Conservation (phyloP, 2,797 vertebrate genomes). For the Falco peregrinus region DNA sequence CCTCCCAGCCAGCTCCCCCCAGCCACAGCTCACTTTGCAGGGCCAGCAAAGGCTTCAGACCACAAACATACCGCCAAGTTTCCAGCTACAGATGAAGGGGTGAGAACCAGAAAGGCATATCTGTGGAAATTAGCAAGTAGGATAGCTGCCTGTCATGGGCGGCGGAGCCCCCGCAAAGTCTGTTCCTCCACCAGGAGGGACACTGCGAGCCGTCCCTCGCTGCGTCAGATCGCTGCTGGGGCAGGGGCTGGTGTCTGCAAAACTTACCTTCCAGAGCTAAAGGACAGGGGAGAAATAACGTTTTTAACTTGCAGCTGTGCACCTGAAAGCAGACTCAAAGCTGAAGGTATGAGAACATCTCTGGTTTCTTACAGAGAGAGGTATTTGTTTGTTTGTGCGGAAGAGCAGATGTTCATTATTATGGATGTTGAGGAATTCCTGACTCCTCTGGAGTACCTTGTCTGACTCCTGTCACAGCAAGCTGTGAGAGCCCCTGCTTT, state of each 20-base stretch:
- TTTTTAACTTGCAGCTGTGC: background rate
- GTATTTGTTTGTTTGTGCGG: background rate
- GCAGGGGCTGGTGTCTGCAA: background rate
- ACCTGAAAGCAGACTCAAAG: background rate
- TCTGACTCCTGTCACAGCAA: constrained; percentile 38
- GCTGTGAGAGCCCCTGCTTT: background rate
- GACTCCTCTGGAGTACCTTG: background rate
- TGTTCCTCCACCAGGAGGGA: background rate
- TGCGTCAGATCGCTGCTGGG: background rate
- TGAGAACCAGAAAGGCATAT: background rate
- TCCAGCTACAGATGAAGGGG: background rate
- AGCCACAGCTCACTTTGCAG: background rate
- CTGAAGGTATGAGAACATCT: background rate
- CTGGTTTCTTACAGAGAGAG: background rate
- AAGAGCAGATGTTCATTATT: constrained; percentile 34
- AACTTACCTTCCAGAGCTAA: background rate
- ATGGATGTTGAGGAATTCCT: constrained; percentile 4
- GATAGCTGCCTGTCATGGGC: background rate
- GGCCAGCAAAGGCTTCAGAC: background rate
- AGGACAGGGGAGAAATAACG: background rate
- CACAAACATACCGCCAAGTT: background rate
- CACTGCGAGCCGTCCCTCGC: accelerated
- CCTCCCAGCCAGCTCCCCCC: background rate
- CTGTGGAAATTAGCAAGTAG: background rate
- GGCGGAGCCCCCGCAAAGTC: background rate